Conservation (phyloP, 2,113 vertebrate genomes). For the Tenebrosternarchus preto region DNA sequence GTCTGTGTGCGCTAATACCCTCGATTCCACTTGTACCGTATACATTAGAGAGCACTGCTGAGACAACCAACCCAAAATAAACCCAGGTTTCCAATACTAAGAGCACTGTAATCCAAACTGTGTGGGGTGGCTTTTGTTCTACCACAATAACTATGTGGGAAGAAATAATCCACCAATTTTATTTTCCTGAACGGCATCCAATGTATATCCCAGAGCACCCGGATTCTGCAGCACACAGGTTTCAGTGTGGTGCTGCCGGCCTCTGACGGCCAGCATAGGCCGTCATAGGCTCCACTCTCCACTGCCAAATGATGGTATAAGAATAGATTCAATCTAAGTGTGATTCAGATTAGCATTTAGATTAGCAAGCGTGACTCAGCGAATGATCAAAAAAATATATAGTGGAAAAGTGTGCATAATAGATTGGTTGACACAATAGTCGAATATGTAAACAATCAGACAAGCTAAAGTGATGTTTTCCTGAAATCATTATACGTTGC, state of each 20-base stretch:
- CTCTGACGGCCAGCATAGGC: slow-evolving; percentile 60
- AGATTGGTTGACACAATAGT: no score
- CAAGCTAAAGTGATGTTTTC: not conserved
- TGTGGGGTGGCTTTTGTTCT: slow-evolving; percentile 71
- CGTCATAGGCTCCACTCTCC: slow-evolving; percentile 42
- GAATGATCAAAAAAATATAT: no score
- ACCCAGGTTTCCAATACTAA: slow-evolving; percentile 49
- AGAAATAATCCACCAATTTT: slow-evolving; percentile 64
- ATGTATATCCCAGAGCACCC: slow-evolving; percentile 66
- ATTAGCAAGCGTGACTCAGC: slow-evolving; percentile 52
- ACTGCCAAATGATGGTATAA: slow-evolving; percentile 59
- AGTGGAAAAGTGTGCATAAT: no score
- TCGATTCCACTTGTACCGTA: slow-evolving; percentile 38
- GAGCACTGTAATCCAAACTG: slow-evolving; percentile 64
- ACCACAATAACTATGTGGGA: slow-evolving; percentile 63
- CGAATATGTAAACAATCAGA: not conserved
- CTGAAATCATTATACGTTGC: not conserved
- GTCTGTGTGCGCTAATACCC: slow-evolving; percentile 41
- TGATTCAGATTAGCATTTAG: no score
- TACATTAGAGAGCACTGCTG: slow-evolving; percentile 30
- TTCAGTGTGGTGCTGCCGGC: slow-evolving; percentile 64
- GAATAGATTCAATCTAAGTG: slow-evolving; percentile 33
- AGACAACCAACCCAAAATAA: slow-evolving; percentile 66
- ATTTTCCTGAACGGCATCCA: slow-evolving; percentile 74
- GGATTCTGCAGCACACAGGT: slow-evolving; percentile 52